Evolutionary conservation across 2,797 vertebrate species (phyloP).

Genomic region (Scomberomorus guttatus): DNA sequence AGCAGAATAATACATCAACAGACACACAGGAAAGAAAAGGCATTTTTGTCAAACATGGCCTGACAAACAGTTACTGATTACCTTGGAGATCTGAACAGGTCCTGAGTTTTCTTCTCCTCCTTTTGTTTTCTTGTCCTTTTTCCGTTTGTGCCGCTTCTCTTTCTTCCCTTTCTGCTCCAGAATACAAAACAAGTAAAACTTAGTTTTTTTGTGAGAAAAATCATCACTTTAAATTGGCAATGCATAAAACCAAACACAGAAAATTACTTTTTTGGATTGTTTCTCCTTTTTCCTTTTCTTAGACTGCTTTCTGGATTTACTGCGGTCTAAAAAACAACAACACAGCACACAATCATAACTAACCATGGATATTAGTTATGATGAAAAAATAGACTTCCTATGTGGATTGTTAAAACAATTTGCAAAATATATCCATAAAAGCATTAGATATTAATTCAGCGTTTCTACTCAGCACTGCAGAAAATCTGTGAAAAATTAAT

Average conservation of each 20-base stretch:
- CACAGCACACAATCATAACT: not conserved
- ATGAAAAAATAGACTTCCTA: not conserved
- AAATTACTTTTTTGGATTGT: constrained; percentile 88
- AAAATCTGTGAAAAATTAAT: not conserved
- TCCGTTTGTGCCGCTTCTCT: constrained; percentile 90
- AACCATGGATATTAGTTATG: not conserved
- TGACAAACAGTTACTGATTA: constrained; percentile 51
- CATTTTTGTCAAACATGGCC: not conserved
- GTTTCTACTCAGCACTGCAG: not conserved
- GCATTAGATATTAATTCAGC: not conserved
- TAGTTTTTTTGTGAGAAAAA: not conserved
- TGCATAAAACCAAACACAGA: not conserved
- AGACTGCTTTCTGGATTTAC: constrained; percentile 88
- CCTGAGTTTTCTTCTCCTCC: constrained; percentile 85
- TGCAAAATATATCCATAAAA: not conserved
- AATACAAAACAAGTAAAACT: not conserved
- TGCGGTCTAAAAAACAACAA: constrained; percentile 73
- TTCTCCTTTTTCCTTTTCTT: constrained; percentile 93
- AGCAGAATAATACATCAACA: too few species aligned
- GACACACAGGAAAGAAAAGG: not conserved
- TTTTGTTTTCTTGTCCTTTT: constrained; percentile 92
- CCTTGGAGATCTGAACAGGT: constrained; percentile 94
- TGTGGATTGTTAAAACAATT: not conserved
- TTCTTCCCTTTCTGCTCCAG: constrained; percentile 83
- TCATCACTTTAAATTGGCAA: not conserved